Base-by-base conservation (phyloP, 2,888 invertebrate species). In the Lasioglossum vierecki region DNA sequence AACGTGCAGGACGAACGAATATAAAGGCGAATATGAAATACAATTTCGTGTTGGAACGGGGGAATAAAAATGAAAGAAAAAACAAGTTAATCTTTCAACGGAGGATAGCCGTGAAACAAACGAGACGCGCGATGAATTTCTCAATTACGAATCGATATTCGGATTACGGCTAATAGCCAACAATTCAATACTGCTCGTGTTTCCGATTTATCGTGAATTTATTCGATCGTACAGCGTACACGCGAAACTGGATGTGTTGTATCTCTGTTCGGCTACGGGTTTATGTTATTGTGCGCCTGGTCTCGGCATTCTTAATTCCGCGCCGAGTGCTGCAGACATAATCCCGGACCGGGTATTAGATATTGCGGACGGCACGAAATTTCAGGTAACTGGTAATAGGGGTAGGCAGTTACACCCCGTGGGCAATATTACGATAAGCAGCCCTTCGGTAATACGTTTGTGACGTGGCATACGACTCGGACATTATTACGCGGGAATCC, bases 341-440 rank as follows among this genome's bases (percentile, higher is more conserved):
- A 79, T 77, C 60, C 22, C 35, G n/a, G 15, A 9, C 15, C 35
- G 35, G 63, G 63, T 35, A 79, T 66, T 88, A 82, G 78, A 83
- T 82, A 73, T 80, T 88, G 72, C 44, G 73, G 35, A 9, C 11
- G 1, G 71, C 11, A 71, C 44, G 83, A 83, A 85, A 85, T 86
- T 84, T 84, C 82, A 70, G 82, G 72, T 74, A 83, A 44, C 80
- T 75, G 75, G 78, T 84, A 86, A 88, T 88, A 79, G 79, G 79
- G 81, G 39, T 68, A 80, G 79, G 73, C 74, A 44, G 53, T 30
- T 80, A 82, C 72, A 79, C 78, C 79, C 81, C 68, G 79, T 80
- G 75, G 84, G 86, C 74, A 70, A 11, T 22, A 44, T 74, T 74
- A 83, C 85, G 89, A 89, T 89, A 89, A 89, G 86, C 88, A 84